These are phyloP conservation scores for Incurvaria masculella DNA, from an alignment of 2,888 invertebrate genomes.

Conservation along the genomic window DNA sequence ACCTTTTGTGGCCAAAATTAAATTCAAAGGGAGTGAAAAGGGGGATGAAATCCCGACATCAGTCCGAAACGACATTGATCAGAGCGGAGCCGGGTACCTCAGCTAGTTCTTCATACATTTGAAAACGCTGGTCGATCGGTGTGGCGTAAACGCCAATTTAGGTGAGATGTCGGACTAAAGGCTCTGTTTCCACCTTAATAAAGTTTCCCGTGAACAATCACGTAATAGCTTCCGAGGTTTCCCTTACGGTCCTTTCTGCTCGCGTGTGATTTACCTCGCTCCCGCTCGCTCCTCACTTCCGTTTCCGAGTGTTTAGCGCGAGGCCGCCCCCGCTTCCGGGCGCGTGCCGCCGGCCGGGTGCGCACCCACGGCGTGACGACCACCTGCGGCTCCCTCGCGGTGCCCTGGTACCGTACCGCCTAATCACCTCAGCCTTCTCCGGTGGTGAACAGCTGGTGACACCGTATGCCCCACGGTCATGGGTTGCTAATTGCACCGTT, in stretches of 20 bases:
- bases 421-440: neutral
- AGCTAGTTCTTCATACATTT: no score
- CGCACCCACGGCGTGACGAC: neutral
- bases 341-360: neutral
- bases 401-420: neutral
- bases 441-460: no score
- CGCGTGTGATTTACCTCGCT: neutral
- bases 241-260: neutral
- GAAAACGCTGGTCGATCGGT: no score
- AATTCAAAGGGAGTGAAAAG: no score
- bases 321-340: neutral
- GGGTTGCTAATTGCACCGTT: no score
- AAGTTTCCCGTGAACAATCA: neutral
- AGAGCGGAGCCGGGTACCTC: no score
- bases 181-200: neutral
- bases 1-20: no score
- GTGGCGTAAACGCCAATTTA: no score
- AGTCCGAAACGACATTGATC: no score
- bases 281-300: neutral
- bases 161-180: no score
- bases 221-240: neutral
- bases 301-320: neutral
- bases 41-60: no score
- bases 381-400: neutral
- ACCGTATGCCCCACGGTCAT: no score